Evolutionary conservation across 2,888 invertebrate genomes (phyloP).

Genomic region (Caenorhabditis virilis): DNA sequence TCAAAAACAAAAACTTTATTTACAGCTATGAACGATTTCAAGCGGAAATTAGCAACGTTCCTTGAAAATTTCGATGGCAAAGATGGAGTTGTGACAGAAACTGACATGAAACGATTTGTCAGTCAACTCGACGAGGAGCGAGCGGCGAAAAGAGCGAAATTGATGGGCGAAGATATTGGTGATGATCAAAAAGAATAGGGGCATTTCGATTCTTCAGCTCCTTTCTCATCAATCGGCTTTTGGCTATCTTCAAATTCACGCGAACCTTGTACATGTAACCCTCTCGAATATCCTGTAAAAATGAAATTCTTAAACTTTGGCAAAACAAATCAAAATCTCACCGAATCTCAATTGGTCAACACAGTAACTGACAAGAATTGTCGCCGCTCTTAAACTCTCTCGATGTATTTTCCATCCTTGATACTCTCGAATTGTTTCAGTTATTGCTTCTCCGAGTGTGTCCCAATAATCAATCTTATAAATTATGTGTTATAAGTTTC

Average conservation of each 20-base stretch:
- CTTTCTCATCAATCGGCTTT: slow-evolving; percentile 11
- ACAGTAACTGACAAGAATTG: slow-evolving; percentile 51
- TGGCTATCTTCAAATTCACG: slow-evolving; percentile 24
- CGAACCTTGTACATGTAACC: slow-evolving; percentile 33
- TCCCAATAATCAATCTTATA: slow-evolving; percentile 54
- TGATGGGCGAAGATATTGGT: neutral
- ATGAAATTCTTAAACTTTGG: too few species aligned
- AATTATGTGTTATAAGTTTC: too few species aligned
- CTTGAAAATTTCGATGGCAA: slow-evolving; percentile 5
- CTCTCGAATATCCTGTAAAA: slow-evolving; percentile 32
- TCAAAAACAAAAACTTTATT: neutral
- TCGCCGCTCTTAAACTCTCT: slow-evolving; percentile 50
- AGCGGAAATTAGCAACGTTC: slow-evolving; percentile 37
- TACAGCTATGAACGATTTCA: slow-evolving; percentile 45
- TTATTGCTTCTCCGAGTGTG: slow-evolving; percentile 52
- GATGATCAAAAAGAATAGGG: too few species aligned
- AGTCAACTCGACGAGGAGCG: slow-evolving; percentile 15
- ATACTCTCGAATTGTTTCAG: slow-evolving; percentile 52
- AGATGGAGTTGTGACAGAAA: slow-evolving; percentile 28
- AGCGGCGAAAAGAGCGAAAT: slow-evolving; percentile 5
- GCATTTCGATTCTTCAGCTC: neutral
- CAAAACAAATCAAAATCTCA: slow-evolving; percentile 3
- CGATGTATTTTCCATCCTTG: slow-evolving; percentile 53
- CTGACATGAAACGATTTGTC: slow-evolving; percentile 43
- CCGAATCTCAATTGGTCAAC: slow-evolving; percentile 53